Base-by-base conservation (phyloP, 1,140 invertebrate genomes). In the Diorhabda sublineata region DNA sequence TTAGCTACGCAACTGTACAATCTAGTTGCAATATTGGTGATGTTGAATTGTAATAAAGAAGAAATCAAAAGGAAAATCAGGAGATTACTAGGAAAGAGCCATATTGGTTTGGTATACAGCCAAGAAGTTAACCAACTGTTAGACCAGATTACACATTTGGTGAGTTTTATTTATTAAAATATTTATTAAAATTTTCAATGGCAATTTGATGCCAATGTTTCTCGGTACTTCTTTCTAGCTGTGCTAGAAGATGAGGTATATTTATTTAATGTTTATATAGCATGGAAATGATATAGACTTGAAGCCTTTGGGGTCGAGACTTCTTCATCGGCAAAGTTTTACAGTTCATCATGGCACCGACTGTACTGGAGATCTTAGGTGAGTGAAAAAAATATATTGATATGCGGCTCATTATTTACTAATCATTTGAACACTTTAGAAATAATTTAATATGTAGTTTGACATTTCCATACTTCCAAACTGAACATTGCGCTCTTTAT, bases 251-350 rank as follows among this genome's bases (percentile, higher is more conserved):
- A 26, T 26, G 26, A 26, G 26, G 26, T 26, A 26, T 26, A 26
- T 26, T 26, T 59, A 11, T 8, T 3, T 6, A 61, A 61, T 6
- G 42, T 26, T 45, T 67, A 60, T 84, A 57, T 76, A 93, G 92
- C 90, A 92, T 84, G 97, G 96, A 26, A 99, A 99, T 84, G 96
- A 98, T 80, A 97, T 99, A 73, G 95, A 98, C 78, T 82, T 99
- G 72, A 96, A 96, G 82, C 97, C 97, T 43, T 83, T 97, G 8
- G 92, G 90, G 3, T 95, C 93, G 26, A 87, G 98, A 41, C 89
- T 97, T 79, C 90, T 98, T 82, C 95, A 98, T 82, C 90, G 97
- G 58, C 96, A 98, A 81, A 97, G 95, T 72, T 99, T 99, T 84
- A 97, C 97, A 42, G 97, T 99, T 44, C 96, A 99, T 83, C 91